These are phyloP conservation scores for Myiozetetes cayanensis DNA, from an alignment of 2,113 vertebrate species.

Conservation along the genomic window DNA sequence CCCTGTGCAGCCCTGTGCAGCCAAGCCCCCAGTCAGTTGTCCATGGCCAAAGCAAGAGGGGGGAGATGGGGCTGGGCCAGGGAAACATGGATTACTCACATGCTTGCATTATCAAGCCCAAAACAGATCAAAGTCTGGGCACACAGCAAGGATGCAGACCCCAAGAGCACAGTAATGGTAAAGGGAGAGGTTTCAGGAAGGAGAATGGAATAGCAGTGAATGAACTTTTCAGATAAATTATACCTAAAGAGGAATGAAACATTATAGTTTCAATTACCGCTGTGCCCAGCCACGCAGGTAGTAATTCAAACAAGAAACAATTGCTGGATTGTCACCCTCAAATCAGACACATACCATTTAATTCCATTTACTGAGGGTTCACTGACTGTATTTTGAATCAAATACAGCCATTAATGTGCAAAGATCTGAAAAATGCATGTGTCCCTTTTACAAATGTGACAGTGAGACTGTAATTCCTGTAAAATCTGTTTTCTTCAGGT, in stretches of 20 bases:
- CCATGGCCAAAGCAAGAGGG: neutral
- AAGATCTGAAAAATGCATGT: constrained; percentile 66
- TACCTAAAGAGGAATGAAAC: constrained; percentile 62
- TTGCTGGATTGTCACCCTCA: constrained; percentile 63
- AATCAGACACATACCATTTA: constrained; percentile 70
- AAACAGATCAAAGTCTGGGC: neutral
- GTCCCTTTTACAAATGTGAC: constrained; percentile 61
- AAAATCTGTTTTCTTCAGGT: constrained; percentile 56
- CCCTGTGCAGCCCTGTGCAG: neutral
- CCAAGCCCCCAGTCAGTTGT: fast-evolving
- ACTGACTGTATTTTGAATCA: constrained; percentile 69
- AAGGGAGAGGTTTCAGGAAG: neutral
- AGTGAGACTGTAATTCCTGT: constrained; percentile 39
- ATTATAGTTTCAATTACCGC: constrained; percentile 64
- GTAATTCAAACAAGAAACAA: constrained; percentile 71
- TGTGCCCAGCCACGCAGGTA: constrained; percentile 68
- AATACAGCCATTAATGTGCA: constrained; percentile 66
- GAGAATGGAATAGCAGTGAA: neutral
- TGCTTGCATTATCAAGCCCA: neutral
- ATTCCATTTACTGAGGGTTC: constrained; percentile 70
- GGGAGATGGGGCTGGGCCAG: neutral
- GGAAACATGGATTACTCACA: fast-evolving
- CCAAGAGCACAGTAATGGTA: neutral
- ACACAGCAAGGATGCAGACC: neutral
- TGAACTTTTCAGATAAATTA: constrained; percentile 65